A percentile compares a stretch with the other conserved stretches of the same genome.
Evolutionary conservation across 2,113 vertebrate species (phyloP).

Genomic region (Ailuropoda melanoleuca): DNA sequence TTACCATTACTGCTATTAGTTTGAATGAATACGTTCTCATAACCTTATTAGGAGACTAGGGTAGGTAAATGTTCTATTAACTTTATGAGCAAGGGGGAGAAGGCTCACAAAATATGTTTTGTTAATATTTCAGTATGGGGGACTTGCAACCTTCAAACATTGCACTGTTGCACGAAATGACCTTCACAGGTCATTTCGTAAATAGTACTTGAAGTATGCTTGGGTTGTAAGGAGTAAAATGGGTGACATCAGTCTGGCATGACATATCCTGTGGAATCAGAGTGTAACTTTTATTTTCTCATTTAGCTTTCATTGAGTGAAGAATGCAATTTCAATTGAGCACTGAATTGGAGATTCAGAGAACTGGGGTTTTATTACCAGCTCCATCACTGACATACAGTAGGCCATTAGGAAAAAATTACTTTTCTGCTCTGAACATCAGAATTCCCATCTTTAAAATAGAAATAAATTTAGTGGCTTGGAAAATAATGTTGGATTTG

Average conservation of each 20-base stretch:
- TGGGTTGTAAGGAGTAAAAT: not conserved
- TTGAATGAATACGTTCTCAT: not conserved
- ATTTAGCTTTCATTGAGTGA: conserved; percentile 54
- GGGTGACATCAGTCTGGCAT: not conserved
- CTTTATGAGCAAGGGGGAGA: not conserved
- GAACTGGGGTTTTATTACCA: conserved; percentile 37
- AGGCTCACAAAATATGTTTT: not conserved
- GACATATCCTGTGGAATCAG: not conserved
- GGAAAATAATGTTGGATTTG: conserved; percentile 29
- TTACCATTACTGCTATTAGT: not conserved
- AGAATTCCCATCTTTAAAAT: conserved; percentile 52
- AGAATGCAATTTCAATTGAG: conserved; percentile 51
- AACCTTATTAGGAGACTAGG: not conserved
- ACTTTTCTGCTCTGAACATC: conserved; percentile 33
- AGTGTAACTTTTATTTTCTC: conserved; percentile 42
- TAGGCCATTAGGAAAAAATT: conserved; percentile 52
- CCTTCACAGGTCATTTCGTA: not conserved
- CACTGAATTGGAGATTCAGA: conserved; percentile 40
- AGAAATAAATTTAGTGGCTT: conserved; percentile 1
- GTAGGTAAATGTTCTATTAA: not conserved
- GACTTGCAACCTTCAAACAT: not conserved
- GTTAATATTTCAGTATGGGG: not conserved
- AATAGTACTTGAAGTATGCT: not conserved
- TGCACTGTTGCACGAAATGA: not conserved
- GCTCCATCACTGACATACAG: conserved; percentile 51